Evolutionary conservation across 2,888 invertebrate genomes (phyloP), one percentile per base, ranked within the genome.

Genomic region (Thereva nobilitata): DNA sequence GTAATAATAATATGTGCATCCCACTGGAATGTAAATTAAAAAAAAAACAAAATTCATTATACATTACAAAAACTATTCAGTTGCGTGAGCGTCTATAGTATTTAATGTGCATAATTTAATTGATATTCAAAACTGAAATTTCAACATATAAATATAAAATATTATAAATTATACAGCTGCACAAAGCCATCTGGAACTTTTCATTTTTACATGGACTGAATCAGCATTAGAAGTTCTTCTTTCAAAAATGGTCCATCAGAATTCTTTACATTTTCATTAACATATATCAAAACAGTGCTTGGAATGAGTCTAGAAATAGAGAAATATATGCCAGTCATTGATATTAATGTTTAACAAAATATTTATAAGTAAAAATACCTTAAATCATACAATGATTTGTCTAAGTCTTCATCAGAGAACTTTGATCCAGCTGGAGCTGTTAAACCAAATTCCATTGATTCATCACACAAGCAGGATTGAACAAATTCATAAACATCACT

Each of bases 211-310:
- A 80, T 75, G 34, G 75, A 70, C 70, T 87, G 86, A 67, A 89
- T 86, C 72, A 91, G 80, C 77, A 89, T 83, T 82, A 91, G 86
- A 2, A 92, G 81, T 79, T 93, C 92, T 5, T 91, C 89, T 77
- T 91, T 93, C 69, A 94, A 83, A 78, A 84, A 91, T 12, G n/a
- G 86, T 0, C 73, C 67, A 70, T 85, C 84, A 65, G 79, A 83
- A 68, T 84, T 84, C 0, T 84, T 82, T 10, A 84, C 83, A 57
- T 82, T 83, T 45, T 89, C 86, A 86, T 88, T 89, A 42, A 86
- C 84, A 80, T 95, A 93, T 68, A 87, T 87, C 63, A 97, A 83
- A 74, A 94, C 84, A 49, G 89, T 87, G 4, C 95, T 91, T 47
- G 96, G 96, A 72, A 92, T 91, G 6, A 64, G 47, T 37, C 54